Conservation (phyloP, 2,113 vertebrate species). For the Baryphthengus martii region DNA sequence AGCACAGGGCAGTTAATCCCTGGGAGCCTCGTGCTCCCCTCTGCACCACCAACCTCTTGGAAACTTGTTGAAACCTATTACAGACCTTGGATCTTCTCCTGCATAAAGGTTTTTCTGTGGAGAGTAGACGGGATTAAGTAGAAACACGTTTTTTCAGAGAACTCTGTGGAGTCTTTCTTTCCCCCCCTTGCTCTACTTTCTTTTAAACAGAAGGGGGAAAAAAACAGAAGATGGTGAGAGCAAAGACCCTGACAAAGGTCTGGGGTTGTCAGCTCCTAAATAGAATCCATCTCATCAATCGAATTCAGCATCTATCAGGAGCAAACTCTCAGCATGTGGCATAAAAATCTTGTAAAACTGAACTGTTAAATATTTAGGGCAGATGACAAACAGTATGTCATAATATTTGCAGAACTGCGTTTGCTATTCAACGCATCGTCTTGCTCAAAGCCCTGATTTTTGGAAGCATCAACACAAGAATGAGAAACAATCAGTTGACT, state of each 20-base stretch:
- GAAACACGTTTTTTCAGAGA: constrained; percentile 38
- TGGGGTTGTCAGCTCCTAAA: constrained; percentile 26
- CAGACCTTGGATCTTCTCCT: constrained; percentile 65
- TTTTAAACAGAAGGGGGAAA: neutral
- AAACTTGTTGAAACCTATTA: constrained; percentile 64
- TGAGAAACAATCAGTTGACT: neutral
- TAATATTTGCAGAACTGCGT: constrained; percentile 72
- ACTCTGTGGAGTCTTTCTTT: neutral
- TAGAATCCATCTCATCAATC: constrained; percentile 32
- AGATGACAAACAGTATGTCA: constrained; percentile 73
- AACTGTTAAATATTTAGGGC: constrained; percentile 76
- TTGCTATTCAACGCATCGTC: constrained; percentile 65
- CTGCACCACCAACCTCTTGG: neutral
- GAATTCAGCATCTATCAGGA: constrained; percentile 38
- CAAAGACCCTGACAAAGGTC: neutral
- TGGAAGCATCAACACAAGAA: constrained; percentile 42
- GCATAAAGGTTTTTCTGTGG: constrained; percentile 36
- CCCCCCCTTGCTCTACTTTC: neutral
- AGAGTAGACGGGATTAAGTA: constrained; percentile 51
- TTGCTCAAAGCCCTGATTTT: constrained; percentile 37
- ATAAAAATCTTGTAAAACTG: constrained; percentile 58
- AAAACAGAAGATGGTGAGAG: neutral
- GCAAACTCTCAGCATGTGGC: constrained; percentile 62
- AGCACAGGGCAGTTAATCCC: neutral
- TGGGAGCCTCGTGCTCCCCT: neutral